Evolutionary conservation across 2,113 vertebrate genomes (phyloP), one percentile per base, ranked within the genome.

Genomic region (Ctenodactylus gundi): DNA sequence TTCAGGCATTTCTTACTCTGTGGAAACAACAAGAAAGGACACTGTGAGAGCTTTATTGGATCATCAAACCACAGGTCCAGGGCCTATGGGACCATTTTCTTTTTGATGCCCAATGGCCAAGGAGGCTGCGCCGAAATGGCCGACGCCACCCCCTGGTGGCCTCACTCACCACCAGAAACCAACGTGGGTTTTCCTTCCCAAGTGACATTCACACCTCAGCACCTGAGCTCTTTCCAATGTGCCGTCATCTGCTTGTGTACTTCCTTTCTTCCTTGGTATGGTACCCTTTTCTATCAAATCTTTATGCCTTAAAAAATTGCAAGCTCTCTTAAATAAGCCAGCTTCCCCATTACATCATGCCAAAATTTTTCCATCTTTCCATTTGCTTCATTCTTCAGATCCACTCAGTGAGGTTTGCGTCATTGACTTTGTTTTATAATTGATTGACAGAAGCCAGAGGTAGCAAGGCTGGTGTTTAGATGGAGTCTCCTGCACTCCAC

Each of bases 1-100:
- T 70, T 92, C 80, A 96, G 97, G 86, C 41, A 96, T 93, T 95
- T 96, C 85, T 91, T 39, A 41, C 20, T 95, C 80, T 93, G 80
- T 60, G 93, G 60, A 25, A 95, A 67, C 11, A 88, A 88, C 27
- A 53, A 68, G 80, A 55, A 67, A 89, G 68, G 27, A 0, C 13
- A 80, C 92, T 17, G 68, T 58, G 88, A 93, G 88, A 55, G 75
- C 18, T 68, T 36, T 92, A 57, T 94, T 51, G 78, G 72, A 83
- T 46, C 92, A 68, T 90, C 94, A 87, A 46, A 55, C 12, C 23
- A 25, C 53, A 29, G 53, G 18, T 82, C n/a, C 3, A 85, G 58
- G 49, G 51, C 80, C 58, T 88, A 51, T 62, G 49, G 31, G 53
- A 77, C 90, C 21, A 55, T 81, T 85, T 91, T 89, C 85, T n/a